Conservation (phyloP, 2,797 vertebrate species). For the Thamnophis elegans region DNA sequence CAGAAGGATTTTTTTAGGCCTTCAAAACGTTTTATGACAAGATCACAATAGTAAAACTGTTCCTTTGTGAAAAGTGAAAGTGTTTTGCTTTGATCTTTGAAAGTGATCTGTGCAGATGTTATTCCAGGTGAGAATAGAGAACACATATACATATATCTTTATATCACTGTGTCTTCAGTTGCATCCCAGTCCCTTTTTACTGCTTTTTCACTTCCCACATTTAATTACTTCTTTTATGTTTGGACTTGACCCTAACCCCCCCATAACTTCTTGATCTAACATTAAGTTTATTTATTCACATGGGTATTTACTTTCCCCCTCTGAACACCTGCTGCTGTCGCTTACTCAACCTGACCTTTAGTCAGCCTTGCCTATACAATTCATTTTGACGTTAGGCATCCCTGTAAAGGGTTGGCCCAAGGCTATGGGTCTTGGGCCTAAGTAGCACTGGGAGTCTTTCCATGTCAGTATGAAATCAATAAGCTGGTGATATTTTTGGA, state of each 20-base stretch:
- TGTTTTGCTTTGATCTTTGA: neutral
- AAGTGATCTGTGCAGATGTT: neutral
- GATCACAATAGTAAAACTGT: neutral
- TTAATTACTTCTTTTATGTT: neutral
- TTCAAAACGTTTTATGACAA: neutral
- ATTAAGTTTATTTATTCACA: slow-evolving; percentile 9
- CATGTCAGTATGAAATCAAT: neutral
- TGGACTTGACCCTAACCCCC: neutral
- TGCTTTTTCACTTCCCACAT: neutral
- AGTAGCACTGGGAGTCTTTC: neutral
- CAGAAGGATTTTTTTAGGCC: neutral
- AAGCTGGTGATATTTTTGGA: neutral
- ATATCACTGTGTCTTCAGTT: neutral
- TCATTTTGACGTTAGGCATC: neutral
- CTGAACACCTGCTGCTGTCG: slow-evolving; percentile 2
- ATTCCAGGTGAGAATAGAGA: neutral
- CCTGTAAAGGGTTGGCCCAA: neutral
- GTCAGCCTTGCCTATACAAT: neutral
- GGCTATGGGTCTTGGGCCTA: neutral
- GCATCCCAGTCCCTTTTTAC: neutral
- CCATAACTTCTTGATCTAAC: neutral
- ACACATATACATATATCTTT: neutral
- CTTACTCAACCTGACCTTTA: slow-evolving; percentile 11
- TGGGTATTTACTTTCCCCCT: neutral
- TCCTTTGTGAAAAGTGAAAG: neutral